Conservation (phyloP, 1,140 invertebrate genomes). For the Cydia splendana region DNA sequence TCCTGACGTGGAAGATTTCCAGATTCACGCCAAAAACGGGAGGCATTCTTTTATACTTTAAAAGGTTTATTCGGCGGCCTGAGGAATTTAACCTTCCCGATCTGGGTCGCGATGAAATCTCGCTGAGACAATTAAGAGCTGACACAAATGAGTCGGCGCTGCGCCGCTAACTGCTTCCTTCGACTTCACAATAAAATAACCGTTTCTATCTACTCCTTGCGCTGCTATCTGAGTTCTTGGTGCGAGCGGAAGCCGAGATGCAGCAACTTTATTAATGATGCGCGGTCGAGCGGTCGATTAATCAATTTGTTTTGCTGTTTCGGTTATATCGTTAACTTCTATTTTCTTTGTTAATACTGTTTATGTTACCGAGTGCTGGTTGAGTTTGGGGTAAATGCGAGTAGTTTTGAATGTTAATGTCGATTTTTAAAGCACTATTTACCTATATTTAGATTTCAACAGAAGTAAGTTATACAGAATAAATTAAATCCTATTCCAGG, state of each 20-base stretch:
- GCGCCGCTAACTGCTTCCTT: constrained; percentile 36
- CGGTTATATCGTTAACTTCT: background rate
- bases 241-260: constrained; percentile 23
- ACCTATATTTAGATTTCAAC: background rate
- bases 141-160: constrained; percentile 49
- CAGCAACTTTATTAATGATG: constrained; percentile 22
- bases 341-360: constrained; percentile 23
- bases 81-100: constrained; percentile 46
- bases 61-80: constrained; percentile 43
- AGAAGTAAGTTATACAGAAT: no score
- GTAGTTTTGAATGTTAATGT: background rate
- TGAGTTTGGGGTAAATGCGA: background rate
- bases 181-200: constrained; percentile 47
- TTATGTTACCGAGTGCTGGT: background rate
- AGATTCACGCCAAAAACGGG: constrained; percentile 23
- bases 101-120: constrained; percentile 60
- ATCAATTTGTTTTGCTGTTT: background rate
- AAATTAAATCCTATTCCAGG: no score
- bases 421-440: background rate
- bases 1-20: constrained; percentile 19
- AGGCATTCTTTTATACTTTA: constrained; percentile 36
- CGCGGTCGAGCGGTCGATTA: constrained; percentile 4
- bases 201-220: constrained; percentile 40
- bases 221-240: constrained; percentile 18
- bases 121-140: constrained; percentile 56